These are phyloP conservation scores for Tyto alba DNA, from an alignment of 2,113 vertebrate genomes.

Conservation along the genomic window DNA sequence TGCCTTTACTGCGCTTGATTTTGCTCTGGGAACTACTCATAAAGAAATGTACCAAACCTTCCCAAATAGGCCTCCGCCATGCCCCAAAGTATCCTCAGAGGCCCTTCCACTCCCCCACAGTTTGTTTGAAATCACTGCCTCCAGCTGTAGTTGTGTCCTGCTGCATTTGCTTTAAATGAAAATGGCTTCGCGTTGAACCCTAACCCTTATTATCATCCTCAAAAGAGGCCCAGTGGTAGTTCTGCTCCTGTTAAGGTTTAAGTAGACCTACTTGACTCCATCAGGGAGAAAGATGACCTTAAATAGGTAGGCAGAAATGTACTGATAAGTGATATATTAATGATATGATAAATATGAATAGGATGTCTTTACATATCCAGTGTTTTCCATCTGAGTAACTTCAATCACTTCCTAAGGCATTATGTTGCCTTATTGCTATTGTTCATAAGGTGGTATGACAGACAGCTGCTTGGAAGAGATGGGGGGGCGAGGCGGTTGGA, in stretches of 20 bases:
- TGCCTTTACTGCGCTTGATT: neutral
- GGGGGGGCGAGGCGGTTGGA: neutral
- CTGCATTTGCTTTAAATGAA: constrained; percentile 1
- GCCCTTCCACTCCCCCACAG: neutral
- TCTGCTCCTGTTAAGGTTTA: neutral
- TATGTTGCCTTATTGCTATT: neutral
- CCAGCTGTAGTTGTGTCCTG: neutral
- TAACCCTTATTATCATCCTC: neutral
- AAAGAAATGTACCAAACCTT: neutral
- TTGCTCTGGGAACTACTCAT: neutral
- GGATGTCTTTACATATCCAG: neutral
- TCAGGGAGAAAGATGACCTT: neutral
- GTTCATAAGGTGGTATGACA: neutral
- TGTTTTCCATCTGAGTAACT: neutral
- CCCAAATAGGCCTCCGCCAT: neutral
- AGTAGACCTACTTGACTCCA: neutral
- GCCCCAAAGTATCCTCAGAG: neutral
- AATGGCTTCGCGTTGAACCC: neutral
- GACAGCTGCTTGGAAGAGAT: neutral
- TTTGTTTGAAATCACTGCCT: neutral
- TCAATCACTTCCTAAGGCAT: neutral
- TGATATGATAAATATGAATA: neutral
- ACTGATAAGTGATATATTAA: neutral
- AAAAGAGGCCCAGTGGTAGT: neutral
- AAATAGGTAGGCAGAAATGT: neutral